Evolutionary conservation across 2,888 invertebrate genomes (phyloP), one percentile per base, ranked within the genome.

Genomic region (Mechanitis mazaeus): DNA sequence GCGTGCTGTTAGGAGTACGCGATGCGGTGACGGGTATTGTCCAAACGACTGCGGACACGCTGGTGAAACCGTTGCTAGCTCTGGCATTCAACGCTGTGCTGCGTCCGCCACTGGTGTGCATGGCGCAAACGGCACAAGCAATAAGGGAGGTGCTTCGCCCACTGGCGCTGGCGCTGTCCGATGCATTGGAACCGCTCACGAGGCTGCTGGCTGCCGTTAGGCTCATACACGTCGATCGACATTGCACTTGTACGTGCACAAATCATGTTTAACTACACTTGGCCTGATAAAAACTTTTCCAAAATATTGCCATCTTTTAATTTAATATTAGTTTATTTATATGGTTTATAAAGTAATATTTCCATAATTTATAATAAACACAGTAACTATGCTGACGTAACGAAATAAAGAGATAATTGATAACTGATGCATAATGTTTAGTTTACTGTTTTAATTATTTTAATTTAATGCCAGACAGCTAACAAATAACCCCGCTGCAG

Each of bases 21-120:
- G 76, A 72, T 68, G 72, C 72, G 35, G 68, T 67, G 28, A 61
- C 70, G 54, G 82, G 78, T 38, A 68, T 72, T 54, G 68, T 77
- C 70, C 76, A 72, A 64, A 71, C 77, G 46, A 62, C 64, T 63
- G 75, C 94, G 0, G 95, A 95, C 83, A 93, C 93, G 75, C 90
- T 92, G 71, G 78, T 95, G 60, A 95, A 95, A 79, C 95, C 95
- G 12, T 80, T 92, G 57, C 80, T 95, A 65, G 92, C 94, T 45
- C 92, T 94, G 46, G 20, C 90, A 3, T 94, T 94, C 77, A 95
- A 95, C 83, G 93, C 93, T 3, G 72, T 93, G 54, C 77, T 94
- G 66, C 95, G 94, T 74, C 95, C 95, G 20, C 80, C 92, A 45
- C 78, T 95, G 68, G 95, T 93, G 93, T 76, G 90, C 93, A 65